A percentile compares a stretch with the other conserved stretches of the same genome.
phyloP scores from a whole-genome alignment of 2,113 vertebrate species.

The Hippocampus guttulatus region DNA sequence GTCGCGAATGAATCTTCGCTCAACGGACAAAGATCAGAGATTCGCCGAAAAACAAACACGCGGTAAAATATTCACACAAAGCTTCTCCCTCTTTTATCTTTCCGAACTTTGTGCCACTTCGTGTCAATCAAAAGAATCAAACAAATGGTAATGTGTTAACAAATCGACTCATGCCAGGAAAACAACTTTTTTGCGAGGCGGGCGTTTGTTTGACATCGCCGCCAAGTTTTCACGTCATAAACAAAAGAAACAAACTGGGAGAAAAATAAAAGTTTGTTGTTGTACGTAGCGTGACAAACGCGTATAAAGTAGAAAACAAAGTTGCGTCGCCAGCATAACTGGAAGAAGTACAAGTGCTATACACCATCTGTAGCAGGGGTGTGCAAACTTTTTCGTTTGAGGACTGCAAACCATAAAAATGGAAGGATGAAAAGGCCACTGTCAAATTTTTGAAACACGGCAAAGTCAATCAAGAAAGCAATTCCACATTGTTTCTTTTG shows the following conservation, averaged over 20 bases:
- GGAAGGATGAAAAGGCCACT: too few species aligned
- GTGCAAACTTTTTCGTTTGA: too few species aligned
- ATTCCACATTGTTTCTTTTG: too few species aligned
- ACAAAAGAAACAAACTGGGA: not conserved
- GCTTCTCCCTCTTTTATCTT: conserved; percentile 38
- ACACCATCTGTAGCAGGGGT: too few species aligned
- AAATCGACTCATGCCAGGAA: not conserved
- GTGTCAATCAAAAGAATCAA: conserved; percentile 27
- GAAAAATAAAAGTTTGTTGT: not conserved
- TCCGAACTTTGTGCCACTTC: not conserved
- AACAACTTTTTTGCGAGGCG: conserved; percentile 2
- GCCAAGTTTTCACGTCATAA: not conserved
- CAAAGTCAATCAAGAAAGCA: too few species aligned
- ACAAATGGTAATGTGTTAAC: not conserved
- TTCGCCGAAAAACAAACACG: conserved; percentile 28
- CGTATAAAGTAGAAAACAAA: not conserved
- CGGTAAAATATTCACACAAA: conserved; percentile 33
- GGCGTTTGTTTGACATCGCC: conserved; percentile 1
- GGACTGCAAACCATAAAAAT: too few species aligned
- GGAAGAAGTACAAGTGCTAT: not conserved
- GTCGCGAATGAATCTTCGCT: conserved; percentile 25
- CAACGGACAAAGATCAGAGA: conserved; percentile 9
- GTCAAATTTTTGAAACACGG: too few species aligned
- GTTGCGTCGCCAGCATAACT: not conserved
- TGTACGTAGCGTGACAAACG: not conserved